phyloP scores from a whole-genome alignment of 2,797 vertebrate species.

The Alectoris magna region DNA sequence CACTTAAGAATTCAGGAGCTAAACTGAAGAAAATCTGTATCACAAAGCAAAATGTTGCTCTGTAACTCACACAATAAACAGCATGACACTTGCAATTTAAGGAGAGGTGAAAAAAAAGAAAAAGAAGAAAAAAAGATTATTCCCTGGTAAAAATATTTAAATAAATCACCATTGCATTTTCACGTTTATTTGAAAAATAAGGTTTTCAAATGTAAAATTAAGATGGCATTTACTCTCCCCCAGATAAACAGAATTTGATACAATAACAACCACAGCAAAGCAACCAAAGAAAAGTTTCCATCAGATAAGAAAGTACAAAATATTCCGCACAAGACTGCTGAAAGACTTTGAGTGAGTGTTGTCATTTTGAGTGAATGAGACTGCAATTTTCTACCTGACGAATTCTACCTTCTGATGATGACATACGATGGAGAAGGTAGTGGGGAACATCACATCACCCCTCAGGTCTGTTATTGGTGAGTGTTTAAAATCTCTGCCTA shows the following conservation, averaged over 20 bases:
- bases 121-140: neutral
- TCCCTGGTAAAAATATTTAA: neutral
- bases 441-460: neutral
- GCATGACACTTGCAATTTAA: neutral
- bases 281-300: neutral
- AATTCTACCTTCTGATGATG: neutral
- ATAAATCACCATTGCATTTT: neutral
- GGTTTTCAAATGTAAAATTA: constrained; percentile 16
- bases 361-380: neutral
- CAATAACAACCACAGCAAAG: constrained; percentile 2
- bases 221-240: neutral
- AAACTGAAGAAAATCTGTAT: neutral
- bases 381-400: constrained; percentile 2
- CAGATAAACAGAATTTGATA: constrained; percentile 2
- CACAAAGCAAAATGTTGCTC: neutral
- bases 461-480: neutral
- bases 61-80: neutral
- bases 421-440: neutral
- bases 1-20: neutral
- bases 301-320: constrained; percentile 6
- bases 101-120: neutral
- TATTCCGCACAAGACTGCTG: neutral
- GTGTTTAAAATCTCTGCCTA: constrained; percentile 30
- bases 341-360: neutral
- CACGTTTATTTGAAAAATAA: constrained; percentile 22